Conservation (phyloP, 2,888 invertebrate genomes). For the Dicyrtomina minuta region DNA sequence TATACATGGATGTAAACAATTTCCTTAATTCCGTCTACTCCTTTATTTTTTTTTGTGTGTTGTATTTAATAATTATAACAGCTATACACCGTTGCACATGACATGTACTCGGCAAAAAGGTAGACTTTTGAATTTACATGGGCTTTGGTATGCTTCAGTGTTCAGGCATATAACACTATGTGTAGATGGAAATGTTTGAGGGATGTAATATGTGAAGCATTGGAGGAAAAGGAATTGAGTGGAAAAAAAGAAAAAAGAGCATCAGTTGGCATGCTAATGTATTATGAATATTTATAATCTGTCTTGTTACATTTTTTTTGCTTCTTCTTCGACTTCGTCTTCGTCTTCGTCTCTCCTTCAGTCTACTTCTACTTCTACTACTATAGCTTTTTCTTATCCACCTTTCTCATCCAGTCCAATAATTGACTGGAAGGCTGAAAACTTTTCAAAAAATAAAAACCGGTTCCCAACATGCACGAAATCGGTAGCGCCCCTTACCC, state of each 20-base stretch:
- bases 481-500: constrained; percentile 50
- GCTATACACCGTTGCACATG: not conserved
- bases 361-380: constrained; percentile 33
- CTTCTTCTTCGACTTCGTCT: constrained; percentile 35
- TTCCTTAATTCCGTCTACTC: too few relatives aligned
- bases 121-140: too few relatives aligned
- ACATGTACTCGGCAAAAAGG: too few relatives aligned
- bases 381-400: constrained; percentile 32
- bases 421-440: constrained; percentile 52
- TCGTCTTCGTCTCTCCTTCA: constrained; percentile 37
- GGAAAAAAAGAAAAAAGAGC: constrained; percentile 24
- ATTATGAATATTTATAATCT: constrained; percentile 54
- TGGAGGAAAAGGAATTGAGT: constrained; percentile 8
- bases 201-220: too few relatives aligned
- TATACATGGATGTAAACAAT: too few relatives aligned
- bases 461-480: constrained; percentile 49
- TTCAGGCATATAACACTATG: too few relatives aligned
- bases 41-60: too few relatives aligned
- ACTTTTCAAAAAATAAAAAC: constrained; percentile 40
- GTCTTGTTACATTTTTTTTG: constrained; percentile 39
- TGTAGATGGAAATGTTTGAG: too few relatives aligned
- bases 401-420: constrained; percentile 43
- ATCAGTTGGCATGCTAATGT: constrained; percentile 42
- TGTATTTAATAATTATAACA: not conserved
- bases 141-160: too few relatives aligned